Conservation (phyloP, 2,113 vertebrate species). For the Gymnobelideus leadbeateri region DNA sequence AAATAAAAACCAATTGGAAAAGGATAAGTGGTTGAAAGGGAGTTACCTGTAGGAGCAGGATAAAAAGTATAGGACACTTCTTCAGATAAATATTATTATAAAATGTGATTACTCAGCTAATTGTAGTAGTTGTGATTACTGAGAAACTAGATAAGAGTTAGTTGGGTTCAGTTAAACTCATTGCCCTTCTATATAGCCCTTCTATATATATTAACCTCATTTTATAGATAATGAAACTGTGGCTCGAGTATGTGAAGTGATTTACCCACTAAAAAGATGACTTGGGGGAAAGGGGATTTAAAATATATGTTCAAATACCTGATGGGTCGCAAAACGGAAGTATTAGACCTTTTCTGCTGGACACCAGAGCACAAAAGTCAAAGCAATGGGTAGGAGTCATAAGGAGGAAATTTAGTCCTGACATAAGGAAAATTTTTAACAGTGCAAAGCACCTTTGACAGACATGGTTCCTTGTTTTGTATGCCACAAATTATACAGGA, state of each 20-base stretch:
- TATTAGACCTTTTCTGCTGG: neutral
- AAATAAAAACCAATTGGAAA: neutral
- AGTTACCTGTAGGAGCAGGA: neutral
- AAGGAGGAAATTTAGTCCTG: too few species aligned
- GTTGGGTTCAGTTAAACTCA: neutral
- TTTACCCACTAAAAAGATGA: neutral
- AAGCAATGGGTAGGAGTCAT: too few species aligned
- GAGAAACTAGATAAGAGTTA: neutral
- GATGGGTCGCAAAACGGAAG: neutral
- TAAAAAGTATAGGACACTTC: neutral
- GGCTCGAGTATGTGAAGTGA: neutral
- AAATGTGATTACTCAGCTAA: neutral
- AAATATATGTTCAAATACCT: neutral
- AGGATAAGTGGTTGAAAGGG: neutral
- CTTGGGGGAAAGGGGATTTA: neutral
- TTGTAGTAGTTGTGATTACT: neutral
- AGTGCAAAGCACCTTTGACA: too few species aligned
- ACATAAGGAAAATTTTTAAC: too few species aligned
- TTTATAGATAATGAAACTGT: neutral
- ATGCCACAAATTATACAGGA: too few species aligned
- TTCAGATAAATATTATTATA: neutral
- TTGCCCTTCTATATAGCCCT: neutral
- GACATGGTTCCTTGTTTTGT: too few species aligned
- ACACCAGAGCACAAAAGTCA: too few species aligned
- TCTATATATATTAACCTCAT: neutral